Percentiles rank a stretch among this genome's conserved stretches.
phyloP scores from a whole-genome alignment of 1,140 invertebrate species.

The Lasioglossum albipes region DNA sequence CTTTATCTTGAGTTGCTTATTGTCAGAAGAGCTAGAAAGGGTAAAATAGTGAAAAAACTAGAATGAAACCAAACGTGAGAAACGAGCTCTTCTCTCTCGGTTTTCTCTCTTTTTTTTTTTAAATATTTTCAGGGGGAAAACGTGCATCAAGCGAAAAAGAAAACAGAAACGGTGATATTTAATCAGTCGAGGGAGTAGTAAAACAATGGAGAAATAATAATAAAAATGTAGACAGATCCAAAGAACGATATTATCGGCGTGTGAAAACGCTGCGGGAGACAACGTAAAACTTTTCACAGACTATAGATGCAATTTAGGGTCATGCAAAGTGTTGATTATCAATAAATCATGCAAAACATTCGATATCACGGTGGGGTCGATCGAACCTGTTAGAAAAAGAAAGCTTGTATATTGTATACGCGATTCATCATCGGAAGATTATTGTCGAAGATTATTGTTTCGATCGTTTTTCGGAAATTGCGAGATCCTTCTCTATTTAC shows the following conservation, averaged over 20 bases:
- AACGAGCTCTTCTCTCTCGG: slow-evolving; percentile 31
- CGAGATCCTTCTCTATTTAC: not conserved
- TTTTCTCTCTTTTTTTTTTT: not conserved
- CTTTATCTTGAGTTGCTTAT: slow-evolving; percentile 80
- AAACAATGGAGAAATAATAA: not conserved
- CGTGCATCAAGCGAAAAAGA: slow-evolving; percentile 49
- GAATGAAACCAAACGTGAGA: slow-evolving; percentile 47
- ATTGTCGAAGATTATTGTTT: not conserved
- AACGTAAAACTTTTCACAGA: slow-evolving; percentile 21
- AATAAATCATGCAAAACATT: slow-evolving; percentile 54
- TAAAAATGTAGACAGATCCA: too few species aligned
- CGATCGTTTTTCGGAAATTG: slow-evolving; percentile 11
- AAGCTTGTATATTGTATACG: slow-evolving; percentile 66
- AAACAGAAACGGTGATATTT: too few species aligned
- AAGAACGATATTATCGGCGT: slow-evolving; percentile 14
- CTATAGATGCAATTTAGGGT: slow-evolving; percentile 44
- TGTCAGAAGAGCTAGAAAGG: slow-evolving; percentile 73
- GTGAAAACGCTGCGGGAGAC: slow-evolving; percentile 37
- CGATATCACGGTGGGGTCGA: slow-evolving; percentile 25
- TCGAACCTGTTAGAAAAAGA: slow-evolving; percentile 71
- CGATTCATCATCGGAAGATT: not conserved
- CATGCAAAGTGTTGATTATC: slow-evolving; percentile 51
- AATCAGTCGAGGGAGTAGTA: not conserved
- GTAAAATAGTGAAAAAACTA: slow-evolving; percentile 59
- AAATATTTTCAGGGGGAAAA: not conserved